Conservation (phyloP, 2,113 vertebrate genomes). For the Heliornis fulica region DNA sequence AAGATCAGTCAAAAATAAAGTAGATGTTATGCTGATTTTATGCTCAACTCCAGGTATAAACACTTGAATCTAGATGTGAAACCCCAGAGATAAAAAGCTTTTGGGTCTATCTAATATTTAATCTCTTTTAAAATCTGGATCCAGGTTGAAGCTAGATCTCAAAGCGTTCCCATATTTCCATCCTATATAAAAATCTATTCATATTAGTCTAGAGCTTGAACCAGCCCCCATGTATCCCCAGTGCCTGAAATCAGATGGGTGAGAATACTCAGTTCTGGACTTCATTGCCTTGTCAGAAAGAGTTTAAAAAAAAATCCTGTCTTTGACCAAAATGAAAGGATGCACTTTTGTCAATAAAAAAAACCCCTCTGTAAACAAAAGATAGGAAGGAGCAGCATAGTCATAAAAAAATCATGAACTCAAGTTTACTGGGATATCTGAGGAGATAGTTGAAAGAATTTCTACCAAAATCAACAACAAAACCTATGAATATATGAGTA, state of each 20-base stretch:
- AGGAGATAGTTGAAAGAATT: not conserved
- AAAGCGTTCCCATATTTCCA: not conserved
- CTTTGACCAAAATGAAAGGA: not conserved
- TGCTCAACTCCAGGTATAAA: not conserved
- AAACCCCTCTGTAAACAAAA: fast-evolving
- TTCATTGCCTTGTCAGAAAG: not conserved
- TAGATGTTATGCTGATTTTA: not conserved
- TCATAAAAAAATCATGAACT: not conserved
- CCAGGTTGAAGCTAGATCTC: not conserved
- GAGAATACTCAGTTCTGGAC: not conserved
- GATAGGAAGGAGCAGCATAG: not conserved
- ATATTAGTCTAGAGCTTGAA: not conserved
- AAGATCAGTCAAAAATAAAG: not conserved
- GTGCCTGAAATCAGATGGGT: not conserved
- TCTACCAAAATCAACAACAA: not conserved
- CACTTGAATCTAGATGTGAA: not conserved
- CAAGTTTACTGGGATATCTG: not conserved
- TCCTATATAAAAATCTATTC: not conserved
- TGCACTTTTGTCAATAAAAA: not conserved
- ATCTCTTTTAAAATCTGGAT: not conserved
- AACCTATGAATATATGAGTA: not conserved
- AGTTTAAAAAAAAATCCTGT: not conserved
- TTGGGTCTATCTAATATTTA: not conserved
- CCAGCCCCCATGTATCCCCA: not conserved
- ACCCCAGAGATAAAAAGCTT: not conserved